Base-by-base conservation (phyloP, 1,140 invertebrate species). In the Caenorhabditis elegans region DNA sequence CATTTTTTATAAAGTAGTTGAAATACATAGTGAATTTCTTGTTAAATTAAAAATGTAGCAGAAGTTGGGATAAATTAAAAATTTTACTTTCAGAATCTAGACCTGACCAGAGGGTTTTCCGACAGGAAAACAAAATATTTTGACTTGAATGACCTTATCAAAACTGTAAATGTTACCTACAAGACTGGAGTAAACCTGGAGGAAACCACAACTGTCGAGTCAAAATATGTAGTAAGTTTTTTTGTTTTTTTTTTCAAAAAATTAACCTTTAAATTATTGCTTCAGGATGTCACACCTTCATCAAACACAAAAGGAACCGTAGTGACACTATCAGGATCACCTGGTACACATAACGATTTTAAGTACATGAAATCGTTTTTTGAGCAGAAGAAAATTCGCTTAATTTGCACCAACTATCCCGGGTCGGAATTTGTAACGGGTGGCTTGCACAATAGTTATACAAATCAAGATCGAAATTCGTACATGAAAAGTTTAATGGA, bases 301-400 rank as follows among this genome's bases (percentile, higher is more conserved):
- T 13, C 31, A 1, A 39, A 22, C 26, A 70, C 34, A 6, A 70
- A 39, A 70, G 84, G 84, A 46, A 85, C 84, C 3, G 83, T 85
- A 0, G 53, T 85, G 17, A 83, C 65, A 11, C 19, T 84, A 17
- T 83, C 86, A 26, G 84, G 84, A 46, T 70, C 83, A 2, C 84
- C 84, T 6, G 84, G 84, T 19, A 86, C 84, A 19, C 84, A 85
- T 39, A 81, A 81, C 34, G 84, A 85, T 31, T 85, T 80, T 60
- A 85, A 85, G 43, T 85, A 85, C 47, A 76, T 85, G 31, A 60
- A 53, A n/a, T 83, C 83, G 3, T 26, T 51, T 10, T 51, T 85
- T 31, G 22, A 83, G 13, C n/a, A 84, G 28, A 49, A 65, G 19
- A 34, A 31, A 2, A 84, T 85, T 46, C 83, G 84, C 1, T 78